phyloP scores from a whole-genome alignment of 2,888 invertebrate genomes.

The Troilus luridus region DNA sequence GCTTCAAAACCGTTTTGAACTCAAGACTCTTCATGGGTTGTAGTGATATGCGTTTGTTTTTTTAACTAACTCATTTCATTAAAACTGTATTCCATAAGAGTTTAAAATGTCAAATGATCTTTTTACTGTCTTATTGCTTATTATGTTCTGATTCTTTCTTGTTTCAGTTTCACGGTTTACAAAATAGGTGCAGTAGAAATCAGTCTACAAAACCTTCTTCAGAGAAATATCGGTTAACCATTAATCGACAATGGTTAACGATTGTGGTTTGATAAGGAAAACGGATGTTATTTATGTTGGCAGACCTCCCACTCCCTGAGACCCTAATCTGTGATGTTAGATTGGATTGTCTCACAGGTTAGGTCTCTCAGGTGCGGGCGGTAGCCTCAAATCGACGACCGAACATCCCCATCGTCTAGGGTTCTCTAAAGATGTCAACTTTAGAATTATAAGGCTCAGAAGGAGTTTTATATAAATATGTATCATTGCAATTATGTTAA shows the following conservation, averaged over 20 bases:
- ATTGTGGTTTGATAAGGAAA: background rate
- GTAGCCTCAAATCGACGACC: constrained; percentile 63
- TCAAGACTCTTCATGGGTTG: no score
- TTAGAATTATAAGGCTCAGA: no score
- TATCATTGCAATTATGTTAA: no score
- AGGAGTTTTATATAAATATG: no score
- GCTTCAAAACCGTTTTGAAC: no score
- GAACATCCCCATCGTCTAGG: background rate
- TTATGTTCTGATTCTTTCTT: background rate
- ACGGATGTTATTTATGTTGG: constrained; percentile 61
- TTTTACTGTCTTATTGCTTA: background rate
- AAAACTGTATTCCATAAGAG: no score
- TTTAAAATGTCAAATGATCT: no score
- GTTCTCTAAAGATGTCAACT: background rate
- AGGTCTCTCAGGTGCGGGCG: constrained; percentile 69
- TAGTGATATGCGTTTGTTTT: no score
- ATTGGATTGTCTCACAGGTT: constrained; percentile 77
- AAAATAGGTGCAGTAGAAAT: background rate
- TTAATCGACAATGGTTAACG: background rate
- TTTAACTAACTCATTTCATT: no score
- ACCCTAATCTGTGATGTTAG: constrained; percentile 82
- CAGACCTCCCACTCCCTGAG: constrained; percentile 82
- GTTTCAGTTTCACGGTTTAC: background rate
- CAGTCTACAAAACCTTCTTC: background rate
- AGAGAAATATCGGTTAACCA: constrained; percentile 65